A percentile compares a stretch with the other conserved stretches of the same genome.
phyloP scores from a whole-genome alignment of 2,888 invertebrate genomes.

The Cerastoderma edule region DNA sequence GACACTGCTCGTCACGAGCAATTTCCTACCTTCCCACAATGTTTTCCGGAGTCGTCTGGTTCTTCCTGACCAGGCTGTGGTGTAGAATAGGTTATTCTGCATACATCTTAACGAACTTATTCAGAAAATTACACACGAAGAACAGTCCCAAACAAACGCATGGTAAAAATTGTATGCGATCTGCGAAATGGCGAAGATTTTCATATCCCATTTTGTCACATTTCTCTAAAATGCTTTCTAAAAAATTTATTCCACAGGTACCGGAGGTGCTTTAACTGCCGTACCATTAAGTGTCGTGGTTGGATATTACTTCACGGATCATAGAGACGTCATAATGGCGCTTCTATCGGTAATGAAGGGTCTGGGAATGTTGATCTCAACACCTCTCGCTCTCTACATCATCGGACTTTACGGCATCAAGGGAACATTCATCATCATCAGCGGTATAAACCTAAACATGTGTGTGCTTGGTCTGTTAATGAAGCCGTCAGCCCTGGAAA shows the following conservation, averaged over 20 bases:
- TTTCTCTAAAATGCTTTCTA: not conserved
- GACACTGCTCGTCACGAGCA: too few species aligned
- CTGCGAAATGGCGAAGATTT: not conserved
- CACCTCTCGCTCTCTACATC: not conserved
- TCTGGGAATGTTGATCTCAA: not conserved
- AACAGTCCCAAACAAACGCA: too few species aligned
- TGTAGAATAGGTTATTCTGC: too few species aligned
- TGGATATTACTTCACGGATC: not conserved
- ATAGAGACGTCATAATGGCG: not conserved
- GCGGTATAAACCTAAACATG: not conserved
- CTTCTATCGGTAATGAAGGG: not conserved
- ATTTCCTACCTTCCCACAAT: too few species aligned
- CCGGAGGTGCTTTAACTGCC: not conserved
- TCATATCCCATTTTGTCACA: not conserved
- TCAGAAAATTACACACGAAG: too few species aligned
- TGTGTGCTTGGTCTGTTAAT: not conserved
- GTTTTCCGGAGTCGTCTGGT: too few species aligned
- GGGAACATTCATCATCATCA: not conserved
- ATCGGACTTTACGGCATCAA: not conserved
- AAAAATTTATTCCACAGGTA: not conserved
- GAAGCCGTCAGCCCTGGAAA: not conserved
- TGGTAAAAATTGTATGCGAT: too few species aligned
- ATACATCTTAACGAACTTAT: too few species aligned
- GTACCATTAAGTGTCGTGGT: not conserved
- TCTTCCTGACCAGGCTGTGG: too few species aligned